phyloP scores from a whole-genome alignment of 2,113 vertebrate species.

The Malurus cyaneus region DNA sequence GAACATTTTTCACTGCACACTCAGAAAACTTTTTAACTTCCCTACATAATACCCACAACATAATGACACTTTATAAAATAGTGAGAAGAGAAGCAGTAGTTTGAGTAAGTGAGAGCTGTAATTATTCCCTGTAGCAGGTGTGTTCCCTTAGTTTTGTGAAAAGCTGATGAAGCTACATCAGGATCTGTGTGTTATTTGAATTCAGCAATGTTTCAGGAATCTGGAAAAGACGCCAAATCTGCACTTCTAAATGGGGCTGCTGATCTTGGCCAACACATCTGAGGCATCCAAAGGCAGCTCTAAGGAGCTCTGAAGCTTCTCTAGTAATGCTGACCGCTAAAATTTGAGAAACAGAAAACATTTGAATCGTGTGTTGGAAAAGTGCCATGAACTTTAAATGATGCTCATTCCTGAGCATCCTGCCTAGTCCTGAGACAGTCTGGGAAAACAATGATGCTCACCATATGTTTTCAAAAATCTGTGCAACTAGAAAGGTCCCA shows the following conservation, averaged over 20 bases:
- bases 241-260: background rate
- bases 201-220: background rate
- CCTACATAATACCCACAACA: background rate
- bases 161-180: background rate
- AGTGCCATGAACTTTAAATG: background rate
- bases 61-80: background rate
- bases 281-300: background rate
- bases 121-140: background rate
- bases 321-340: fast-evolving
- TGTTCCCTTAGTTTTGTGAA: background rate
- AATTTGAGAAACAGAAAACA: background rate
- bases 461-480: background rate
- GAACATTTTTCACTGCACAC: background rate
- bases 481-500: background rate
- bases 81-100: background rate
- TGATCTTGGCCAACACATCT: background rate
- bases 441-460: background rate
- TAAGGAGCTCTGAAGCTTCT: background rate
- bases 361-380: background rate
- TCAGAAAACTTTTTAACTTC: background rate
- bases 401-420: background rate
- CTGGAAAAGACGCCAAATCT: background rate
- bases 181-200: background rate
- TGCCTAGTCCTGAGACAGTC: background rate
- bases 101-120: background rate